Conservation (phyloP, 2,888 invertebrate species). For the Ophion ventricosus region DNA sequence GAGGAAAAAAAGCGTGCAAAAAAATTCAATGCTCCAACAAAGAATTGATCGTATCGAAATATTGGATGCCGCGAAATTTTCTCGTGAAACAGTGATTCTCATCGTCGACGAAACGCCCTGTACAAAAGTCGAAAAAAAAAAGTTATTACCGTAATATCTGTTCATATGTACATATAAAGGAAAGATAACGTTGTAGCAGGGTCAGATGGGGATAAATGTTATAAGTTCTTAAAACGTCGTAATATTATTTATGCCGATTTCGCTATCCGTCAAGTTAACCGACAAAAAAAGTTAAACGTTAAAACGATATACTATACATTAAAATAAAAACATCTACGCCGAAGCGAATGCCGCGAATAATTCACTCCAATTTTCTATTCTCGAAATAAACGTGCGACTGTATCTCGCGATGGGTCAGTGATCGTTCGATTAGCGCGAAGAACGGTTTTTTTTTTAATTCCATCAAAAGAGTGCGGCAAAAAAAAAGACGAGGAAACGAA, state of each 20-base stretch:
- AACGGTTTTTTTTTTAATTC: not conserved
- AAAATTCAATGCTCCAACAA: not conserved
- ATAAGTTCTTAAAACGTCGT: slow-evolving; percentile 74
- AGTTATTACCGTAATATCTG: slow-evolving; percentile 77
- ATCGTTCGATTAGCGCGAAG: not conserved
- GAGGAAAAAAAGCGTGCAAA: not conserved
- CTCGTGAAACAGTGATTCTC: slow-evolving; percentile 11
- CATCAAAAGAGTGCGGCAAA: not conserved
- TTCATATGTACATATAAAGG: slow-evolving; percentile 78
- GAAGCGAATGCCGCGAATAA: not conserved
- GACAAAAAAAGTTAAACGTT: slow-evolving; percentile 35
- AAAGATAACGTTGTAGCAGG: slow-evolving; percentile 71
- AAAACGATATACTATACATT: not conserved
- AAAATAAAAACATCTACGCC: not conserved
- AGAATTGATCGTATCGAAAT: slow-evolving; percentile 35
- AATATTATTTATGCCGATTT: slow-evolving; percentile 73
- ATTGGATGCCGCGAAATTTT: not conserved
- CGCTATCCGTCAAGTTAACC: slow-evolving; percentile 61
- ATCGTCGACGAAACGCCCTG: slow-evolving; percentile 60
- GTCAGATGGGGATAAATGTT: slow-evolving; percentile 75
- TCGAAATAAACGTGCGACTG: slow-evolving; percentile 25
- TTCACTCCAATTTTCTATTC: slow-evolving; percentile 15
- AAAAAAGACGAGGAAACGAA: slow-evolving; percentile 9
- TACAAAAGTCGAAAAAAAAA: slow-evolving; percentile 44
- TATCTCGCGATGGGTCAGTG: slow-evolving; percentile 21